Conservation (phyloP, 2,113 vertebrate genomes). For the Podarcis muralis region DNA sequence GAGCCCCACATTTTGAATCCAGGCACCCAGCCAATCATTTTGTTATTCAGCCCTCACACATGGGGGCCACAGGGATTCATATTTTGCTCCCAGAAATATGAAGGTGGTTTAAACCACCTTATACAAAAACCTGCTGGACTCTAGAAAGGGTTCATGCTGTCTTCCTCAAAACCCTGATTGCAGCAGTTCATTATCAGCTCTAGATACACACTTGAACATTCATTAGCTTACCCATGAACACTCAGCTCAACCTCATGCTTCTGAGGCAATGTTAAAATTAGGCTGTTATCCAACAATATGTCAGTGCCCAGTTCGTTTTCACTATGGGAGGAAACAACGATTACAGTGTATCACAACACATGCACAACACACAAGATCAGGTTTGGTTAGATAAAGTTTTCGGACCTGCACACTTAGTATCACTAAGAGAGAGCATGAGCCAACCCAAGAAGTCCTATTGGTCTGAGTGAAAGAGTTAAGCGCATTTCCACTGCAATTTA, state of each 20-base stretch:
- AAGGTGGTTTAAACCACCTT: too few relatives aligned
- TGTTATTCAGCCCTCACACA: too few relatives aligned
- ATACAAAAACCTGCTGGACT: too few relatives aligned
- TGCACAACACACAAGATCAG: neutral
- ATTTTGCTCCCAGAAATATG: too few relatives aligned
- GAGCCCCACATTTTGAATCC: too few relatives aligned
- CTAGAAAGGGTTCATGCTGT: too few relatives aligned
- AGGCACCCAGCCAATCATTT: too few relatives aligned
- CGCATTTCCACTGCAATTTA: neutral
- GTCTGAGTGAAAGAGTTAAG: neutral
- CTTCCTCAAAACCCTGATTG: neutral
- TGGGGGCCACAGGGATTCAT: too few relatives aligned
- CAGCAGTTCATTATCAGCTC: neutral
- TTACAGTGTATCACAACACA: slow-evolving; percentile 17
- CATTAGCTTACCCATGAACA: slow-evolving; percentile 84
- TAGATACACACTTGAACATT: neutral
- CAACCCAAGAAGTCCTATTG: neutral
- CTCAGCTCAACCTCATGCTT: slow-evolving; percentile 85
- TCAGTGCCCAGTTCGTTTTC: slow-evolving; percentile 81
- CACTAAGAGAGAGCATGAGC: neutral
- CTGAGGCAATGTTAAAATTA: slow-evolving; percentile 79
- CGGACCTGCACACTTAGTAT: neutral
- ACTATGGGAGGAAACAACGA: slow-evolving; percentile 69
- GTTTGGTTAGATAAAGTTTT: neutral
- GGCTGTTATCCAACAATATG: slow-evolving; percentile 76